phyloP scores from a whole-genome alignment of 2,113 vertebrate species.

The Pipra filicauda region DNA sequence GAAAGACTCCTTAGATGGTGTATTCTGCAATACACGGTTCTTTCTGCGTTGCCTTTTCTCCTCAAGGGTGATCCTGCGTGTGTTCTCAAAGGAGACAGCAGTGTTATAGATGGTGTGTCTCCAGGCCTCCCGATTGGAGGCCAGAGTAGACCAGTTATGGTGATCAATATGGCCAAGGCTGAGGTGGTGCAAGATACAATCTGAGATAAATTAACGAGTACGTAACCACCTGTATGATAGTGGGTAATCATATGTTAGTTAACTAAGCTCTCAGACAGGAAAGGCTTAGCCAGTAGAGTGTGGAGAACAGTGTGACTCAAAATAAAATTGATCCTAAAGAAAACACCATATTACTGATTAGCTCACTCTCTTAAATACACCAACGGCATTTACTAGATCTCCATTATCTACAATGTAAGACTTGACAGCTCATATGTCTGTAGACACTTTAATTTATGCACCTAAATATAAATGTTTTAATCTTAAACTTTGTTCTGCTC shows the following conservation, averaged over 20 bases:
- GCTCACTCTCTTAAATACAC: neutral
- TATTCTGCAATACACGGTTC: too few relatives aligned
- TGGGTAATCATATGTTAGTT: neutral
- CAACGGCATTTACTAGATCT: neutral
- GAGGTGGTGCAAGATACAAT: neutral
- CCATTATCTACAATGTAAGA: neutral
- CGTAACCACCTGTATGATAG: neutral
- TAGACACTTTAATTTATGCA: neutral
- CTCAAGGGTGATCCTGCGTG: too few relatives aligned
- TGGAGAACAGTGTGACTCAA: neutral
- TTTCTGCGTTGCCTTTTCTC: too few relatives aligned
- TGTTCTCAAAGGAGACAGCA: too few relatives aligned
- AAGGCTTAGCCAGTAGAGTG: neutral
- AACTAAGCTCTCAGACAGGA: neutral
- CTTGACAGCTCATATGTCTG: neutral
- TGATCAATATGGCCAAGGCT: too few relatives aligned
- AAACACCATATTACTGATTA: neutral
- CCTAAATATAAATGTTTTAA: neutral
- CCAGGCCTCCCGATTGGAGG: too few relatives aligned
- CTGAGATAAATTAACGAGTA: neutral
- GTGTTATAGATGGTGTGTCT: too few relatives aligned
- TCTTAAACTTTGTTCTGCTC: neutral
- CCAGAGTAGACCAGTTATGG: too few relatives aligned
- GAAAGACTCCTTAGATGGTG: too few relatives aligned
- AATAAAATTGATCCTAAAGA: neutral